These are phyloP conservation scores for Eupithecia exiguata DNA, from an alignment of 2,888 invertebrate genomes.

Conservation along the genomic window DNA sequence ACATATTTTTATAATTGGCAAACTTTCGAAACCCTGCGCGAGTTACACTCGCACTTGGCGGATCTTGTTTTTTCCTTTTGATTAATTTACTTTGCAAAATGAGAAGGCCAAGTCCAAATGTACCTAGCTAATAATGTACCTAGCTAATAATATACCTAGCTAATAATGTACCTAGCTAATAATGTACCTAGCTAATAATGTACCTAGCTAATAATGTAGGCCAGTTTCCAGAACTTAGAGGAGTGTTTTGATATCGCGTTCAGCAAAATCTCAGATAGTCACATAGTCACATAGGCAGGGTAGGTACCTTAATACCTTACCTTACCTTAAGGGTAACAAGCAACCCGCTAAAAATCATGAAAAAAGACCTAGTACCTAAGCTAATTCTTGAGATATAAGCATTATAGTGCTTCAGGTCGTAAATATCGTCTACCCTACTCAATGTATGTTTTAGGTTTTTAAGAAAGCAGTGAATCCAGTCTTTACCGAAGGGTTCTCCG, in stretches of 20 bases:
- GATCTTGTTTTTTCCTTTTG: background rate
- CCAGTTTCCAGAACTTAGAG: background rate
- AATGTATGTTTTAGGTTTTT: no score
- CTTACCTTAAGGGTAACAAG: background rate
- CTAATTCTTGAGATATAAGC: no score
- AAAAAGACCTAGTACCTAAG: no score
- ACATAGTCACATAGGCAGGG: no score
- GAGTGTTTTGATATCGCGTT: background rate
- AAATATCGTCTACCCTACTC: no score
- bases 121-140: background rate
- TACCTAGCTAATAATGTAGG: background rate
- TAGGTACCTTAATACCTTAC: background rate
- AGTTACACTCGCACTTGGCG: no score
- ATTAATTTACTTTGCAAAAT: background rate
- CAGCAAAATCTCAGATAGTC: background rate
- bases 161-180: background rate
- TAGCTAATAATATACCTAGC: background rate
- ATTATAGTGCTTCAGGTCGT: no score
- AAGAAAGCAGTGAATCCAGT: background rate
- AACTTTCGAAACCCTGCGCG: no score
- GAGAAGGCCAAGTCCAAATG: background rate
- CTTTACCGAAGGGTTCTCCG: constrained; percentile 87
- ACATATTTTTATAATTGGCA: no score
- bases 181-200: background rate
- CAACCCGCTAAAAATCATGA: no score